Base-by-base conservation (phyloP, 2,113 vertebrate genomes). In the Ochotona princeps region DNA sequence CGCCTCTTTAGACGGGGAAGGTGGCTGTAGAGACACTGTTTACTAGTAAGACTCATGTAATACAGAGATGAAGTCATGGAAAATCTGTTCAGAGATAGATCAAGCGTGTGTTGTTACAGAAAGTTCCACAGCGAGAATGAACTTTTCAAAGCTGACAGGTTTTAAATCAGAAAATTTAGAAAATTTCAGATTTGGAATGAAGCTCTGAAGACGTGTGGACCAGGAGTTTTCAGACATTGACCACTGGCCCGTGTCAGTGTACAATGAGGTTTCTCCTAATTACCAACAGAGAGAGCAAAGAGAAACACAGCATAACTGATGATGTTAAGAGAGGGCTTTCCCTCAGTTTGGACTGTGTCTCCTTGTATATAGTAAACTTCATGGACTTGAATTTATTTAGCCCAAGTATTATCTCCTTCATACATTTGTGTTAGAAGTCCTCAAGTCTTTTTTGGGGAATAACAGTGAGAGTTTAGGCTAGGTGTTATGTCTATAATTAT, bases 131-230 rank as follows among this genome's bases (percentile, higher is more conserved):
- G 63, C 65, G 7, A 25, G 89, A 89, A n/a, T 91, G 17, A 28
- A 82, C 67, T 86, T 90, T 57, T 8, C 38, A 44, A 35, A 63
- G 5, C 15, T 13, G 30, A 13, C 14, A 70, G 32, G 72, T 18
- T 80, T 91, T 75, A 76, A 91, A 74, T 74, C 2, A 21, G 30
- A 83, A 69, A 47, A 86, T 70, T 63, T 79, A 21, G 30, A 83
- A 69, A 47, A 86, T 70, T 63, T 79, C 21, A 91, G 66, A 79
- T 38, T 23, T 74, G 28, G 69, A 91, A 30, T 70, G 28, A 35
- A 54, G 4, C 61, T 75, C 65, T 86, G 75, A 75, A 86, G n/a
- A 70, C 49, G 35, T 49, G 17, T 28, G 28, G 47, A 35, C 8
- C 14, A 70, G 14, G 23, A 17, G 0, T 79, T 75, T 21, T 38